phyloP scores from a whole-genome alignment of 2,797 vertebrate species.

The Salarias fasciatus region DNA sequence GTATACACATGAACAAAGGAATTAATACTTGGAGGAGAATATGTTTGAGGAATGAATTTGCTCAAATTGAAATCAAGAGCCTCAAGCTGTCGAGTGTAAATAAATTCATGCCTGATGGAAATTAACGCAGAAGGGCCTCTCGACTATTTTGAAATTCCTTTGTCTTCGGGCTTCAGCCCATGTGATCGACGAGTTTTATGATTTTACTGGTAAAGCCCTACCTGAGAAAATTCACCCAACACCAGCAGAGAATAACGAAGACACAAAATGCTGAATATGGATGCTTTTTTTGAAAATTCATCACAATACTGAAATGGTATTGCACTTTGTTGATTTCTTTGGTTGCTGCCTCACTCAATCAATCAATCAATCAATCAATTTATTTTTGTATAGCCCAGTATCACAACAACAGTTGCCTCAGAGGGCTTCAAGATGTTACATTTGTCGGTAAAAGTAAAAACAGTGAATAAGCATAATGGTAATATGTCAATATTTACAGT shows the following conservation, averaged over 20 bases:
- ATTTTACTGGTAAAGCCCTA: conserved; percentile 30
- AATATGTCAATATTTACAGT: too few species aligned
- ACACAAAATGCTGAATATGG: conserved; percentile 11
- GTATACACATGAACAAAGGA: conserved; percentile 40
- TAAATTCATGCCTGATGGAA: conserved; percentile 57
- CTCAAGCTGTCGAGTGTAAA: conserved; percentile 70
- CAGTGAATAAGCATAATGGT: too few species aligned
- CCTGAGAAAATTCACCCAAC: conserved; percentile 23
- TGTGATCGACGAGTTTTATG: conserved; percentile 39
- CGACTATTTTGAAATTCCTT: conserved; percentile 42
- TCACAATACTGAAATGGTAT: too few species aligned
- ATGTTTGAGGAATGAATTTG: conserved; percentile 37
- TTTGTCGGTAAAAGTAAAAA: too few species aligned
- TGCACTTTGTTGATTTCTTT: too few species aligned
- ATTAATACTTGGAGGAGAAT: conserved; percentile 46
- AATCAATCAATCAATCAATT: too few species aligned
- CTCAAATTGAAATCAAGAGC: conserved; percentile 57
- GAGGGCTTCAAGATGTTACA: too few species aligned
- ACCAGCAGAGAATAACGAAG: conserved; percentile 22
- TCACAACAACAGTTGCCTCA: too few species aligned
- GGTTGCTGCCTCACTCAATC: too few species aligned
- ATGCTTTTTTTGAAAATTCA: neutral
- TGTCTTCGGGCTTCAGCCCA: conserved; percentile 23
- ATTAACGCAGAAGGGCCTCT: conserved; percentile 36
- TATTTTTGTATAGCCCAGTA: too few species aligned